Base-by-base conservation (phyloP, 2,888 invertebrate species). In the Hydrotaea diabolus region DNA sequence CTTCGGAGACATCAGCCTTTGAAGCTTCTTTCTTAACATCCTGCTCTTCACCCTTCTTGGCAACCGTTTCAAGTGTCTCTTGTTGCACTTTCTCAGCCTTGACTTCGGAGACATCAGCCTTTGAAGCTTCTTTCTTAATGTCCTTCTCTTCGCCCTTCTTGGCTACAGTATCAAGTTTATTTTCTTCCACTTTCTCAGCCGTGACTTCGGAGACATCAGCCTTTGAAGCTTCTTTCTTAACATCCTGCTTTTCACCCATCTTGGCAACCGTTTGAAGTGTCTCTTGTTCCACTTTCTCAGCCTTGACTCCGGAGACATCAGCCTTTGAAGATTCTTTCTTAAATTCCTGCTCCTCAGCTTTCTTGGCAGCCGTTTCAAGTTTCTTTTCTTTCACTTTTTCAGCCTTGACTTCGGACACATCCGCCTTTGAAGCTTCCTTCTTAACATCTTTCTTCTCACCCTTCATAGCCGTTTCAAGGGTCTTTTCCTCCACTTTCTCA, bases 301-400 rank as follows among this genome's bases (percentile, higher is more conserved):
- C 86, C 80, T 87, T 43, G 23, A 75, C 73, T n/a, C 74, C 69
- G 13, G 79, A 77, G 5, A 88, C 77, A 0, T 36, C 55, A 21
- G 55, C 49, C 19, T 72, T 72, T 0, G 7, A 15, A 31, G 15
- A 5, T 7, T 15, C 31, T 8, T 11, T 2, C 23, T 72, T 55
- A 15, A 36, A 0, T 19, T 64, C 31, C 19, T 21, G 64, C 31
- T 64, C 53, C 53, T 49, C 46, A 2, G 15, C 69, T 49, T 55
- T 64, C n/a, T 83, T 53, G 36, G 36, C 2, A 43, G n/a, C 79
- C 0, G 85, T 53, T 72, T 83, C 77, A 15, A 79, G 39, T 85
- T 85, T 85, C 77, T 88, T 88, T 69, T 80, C 83, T 83, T 89
- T 87, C 19, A 86, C 86, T 81, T 88, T 77, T 39, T 71, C 77